Evolutionary conservation across 2,113 vertebrate species (phyloP), one percentile per base, ranked within the genome.

Genomic region (Bubo blakistoni): DNA sequence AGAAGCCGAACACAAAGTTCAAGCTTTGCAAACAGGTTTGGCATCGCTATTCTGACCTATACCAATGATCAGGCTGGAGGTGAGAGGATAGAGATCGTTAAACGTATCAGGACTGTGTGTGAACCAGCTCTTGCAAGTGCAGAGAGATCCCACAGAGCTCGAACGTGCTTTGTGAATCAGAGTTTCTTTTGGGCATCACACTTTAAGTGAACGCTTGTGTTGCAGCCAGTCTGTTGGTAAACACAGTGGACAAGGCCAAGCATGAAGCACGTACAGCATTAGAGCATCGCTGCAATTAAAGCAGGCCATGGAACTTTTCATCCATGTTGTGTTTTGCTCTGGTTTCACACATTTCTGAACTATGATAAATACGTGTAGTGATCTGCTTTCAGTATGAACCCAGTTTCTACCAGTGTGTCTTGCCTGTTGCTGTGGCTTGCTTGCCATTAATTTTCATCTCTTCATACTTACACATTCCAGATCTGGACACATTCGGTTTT

Each of bases 1-100:
- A 93, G 99, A 99, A 97, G 98, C 99, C 0, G 99, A 99, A 94
- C 98, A 99, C 96, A 99, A 99, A 97, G 98, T 99, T 97, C 99
- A 99, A 94, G 98, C 98, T 95, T 98, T 99, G 94, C 99, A 99
- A 97, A 99, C 99, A 99, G 99, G 99, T 99, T 98, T 83, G 98
- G 42, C n/a, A 8, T 61, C 32, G 9, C 73, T 91, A 10, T 94
- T 80, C 72, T 88, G 58, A 54, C 40, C 80, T 72, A 7, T 66
- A 57, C 10, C 61, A 9, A 15, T 38, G 52, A 9, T 27, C 3
- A 16, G 94, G 73, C 51, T 61, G 76, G 65, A 62, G 65, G 40
- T 42, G 81, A 54, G 58, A 87, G 86, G 81, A 54, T 7, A 30
- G 85, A 54, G 73, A 13, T 29, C 2, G 0, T 2, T 16, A 55